A percentile compares a stretch with the other conserved stretches of the same genome.
Conservation (phyloP, 2,797 vertebrate species). For the Microctenopoma steveboyesi region DNA sequence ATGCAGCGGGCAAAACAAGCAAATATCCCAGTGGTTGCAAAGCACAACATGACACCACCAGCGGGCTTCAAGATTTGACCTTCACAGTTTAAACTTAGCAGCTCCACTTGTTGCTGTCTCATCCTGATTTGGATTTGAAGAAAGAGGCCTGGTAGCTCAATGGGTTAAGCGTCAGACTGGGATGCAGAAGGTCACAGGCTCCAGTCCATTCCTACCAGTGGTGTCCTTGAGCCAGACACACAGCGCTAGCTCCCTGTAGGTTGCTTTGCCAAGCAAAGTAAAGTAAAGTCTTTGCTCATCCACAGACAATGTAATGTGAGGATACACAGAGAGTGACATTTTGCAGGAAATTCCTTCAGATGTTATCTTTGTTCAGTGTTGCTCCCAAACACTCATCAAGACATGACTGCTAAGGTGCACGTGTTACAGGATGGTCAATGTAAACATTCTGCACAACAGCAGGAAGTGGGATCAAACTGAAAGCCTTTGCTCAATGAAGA, state of each 20-base stretch:
- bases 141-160: background rate
- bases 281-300: conserved; percentile 25
- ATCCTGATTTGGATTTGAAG: conserved; percentile 52
- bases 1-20: conserved; percentile 68
- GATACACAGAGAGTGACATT: conserved; percentile 27
- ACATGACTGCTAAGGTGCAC: conserved; percentile 22
- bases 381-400: conserved; percentile 44
- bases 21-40: conserved; percentile 20
- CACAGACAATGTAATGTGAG: conserved; percentile 25
- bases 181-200: no score
- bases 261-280: no score
- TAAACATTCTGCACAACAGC: conserved; percentile 36
- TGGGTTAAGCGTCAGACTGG: no score
- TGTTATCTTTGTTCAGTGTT: conserved; percentile 66
- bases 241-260: no score
- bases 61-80: conserved; percentile 55
- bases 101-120: conserved; percentile 46
- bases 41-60: conserved; percentile 42
- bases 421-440: conserved; percentile 26
- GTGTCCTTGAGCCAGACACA: no score
- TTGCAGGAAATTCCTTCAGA: conserved; percentile 74
- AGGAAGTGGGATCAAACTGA: conserved; percentile 63
- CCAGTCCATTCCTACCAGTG: no score
- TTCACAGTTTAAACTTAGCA: conserved; percentile 52
- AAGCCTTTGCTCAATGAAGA: conserved; percentile 41